phyloP scores from a whole-genome alignment of 2,797 vertebrate species.

The Tachyglossus aculeatus region DNA sequence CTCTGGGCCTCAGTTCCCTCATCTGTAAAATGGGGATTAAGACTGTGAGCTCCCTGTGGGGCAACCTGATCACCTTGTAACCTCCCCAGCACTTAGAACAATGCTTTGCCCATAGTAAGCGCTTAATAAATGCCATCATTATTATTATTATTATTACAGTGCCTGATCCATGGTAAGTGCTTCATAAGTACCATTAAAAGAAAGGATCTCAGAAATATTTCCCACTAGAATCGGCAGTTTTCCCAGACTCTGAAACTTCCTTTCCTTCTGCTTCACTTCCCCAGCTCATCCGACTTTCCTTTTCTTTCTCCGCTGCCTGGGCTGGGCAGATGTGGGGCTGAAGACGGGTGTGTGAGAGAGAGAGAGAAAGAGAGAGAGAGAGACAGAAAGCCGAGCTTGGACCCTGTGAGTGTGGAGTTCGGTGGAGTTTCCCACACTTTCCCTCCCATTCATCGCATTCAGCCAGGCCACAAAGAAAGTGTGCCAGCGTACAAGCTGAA shows the following conservation, averaged over 20 bases:
- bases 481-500: slow-evolving; percentile 82
- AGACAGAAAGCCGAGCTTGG: too few relatives aligned
- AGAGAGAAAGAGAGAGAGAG: slow-evolving; percentile 62
- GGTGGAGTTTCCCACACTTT: slow-evolving; percentile 87
- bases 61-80: too few relatives aligned
- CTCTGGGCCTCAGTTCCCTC: too few relatives aligned
- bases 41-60: too few relatives aligned
- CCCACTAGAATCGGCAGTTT: background rate
- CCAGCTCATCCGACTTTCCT: slow-evolving; percentile 5
- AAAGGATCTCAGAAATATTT: too few relatives aligned
- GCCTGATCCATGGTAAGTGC: too few relatives aligned
- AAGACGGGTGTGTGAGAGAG: slow-evolving; percentile 47
- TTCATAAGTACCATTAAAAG: too few relatives aligned
- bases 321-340: slow-evolving; percentile 55
- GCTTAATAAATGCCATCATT: too few relatives aligned
- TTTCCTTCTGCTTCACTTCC: background rate
- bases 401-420: slow-evolving; percentile 82
- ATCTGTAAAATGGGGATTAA: too few relatives aligned
- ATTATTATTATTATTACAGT: too few relatives aligned
- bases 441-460: slow-evolving; percentile 80
- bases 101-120: too few relatives aligned
- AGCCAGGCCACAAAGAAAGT: slow-evolving; percentile 81
- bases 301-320: slow-evolving; percentile 33
- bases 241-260: background rate
- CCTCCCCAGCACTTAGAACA: too few relatives aligned